Base-by-base conservation (phyloP, 37 sponge, comb jelly and placozoan genomes). In the Axinella damicornis region DNA sequence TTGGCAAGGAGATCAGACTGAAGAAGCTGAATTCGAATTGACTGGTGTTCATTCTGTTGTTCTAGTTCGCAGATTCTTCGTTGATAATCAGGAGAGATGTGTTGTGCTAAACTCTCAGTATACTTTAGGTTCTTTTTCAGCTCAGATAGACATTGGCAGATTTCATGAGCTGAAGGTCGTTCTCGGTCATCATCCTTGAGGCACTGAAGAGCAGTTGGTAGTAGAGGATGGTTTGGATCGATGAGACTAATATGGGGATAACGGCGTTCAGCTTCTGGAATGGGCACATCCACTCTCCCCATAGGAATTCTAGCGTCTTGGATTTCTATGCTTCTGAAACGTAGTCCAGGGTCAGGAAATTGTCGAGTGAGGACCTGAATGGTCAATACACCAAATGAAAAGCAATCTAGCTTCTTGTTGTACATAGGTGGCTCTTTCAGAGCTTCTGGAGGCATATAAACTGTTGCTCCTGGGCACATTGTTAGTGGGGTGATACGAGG, bases 361-460 rank as follows among this genome's bases (percentile, higher is more conserved):
- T 46, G 30, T 19, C 85, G 56, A 27, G 65, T 84, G 53, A 74
- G 25, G 46, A 85, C 54, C 46, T 85, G 78, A 69, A 85, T 5
- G 2, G 68, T 77, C 24, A 76, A 18, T 6, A 77, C 78, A 55
- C 86, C 86, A 20, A 77, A 54, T 52, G 86, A 85, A 54, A 76
- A 85, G 28, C 57, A 74, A 57, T 85, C 86, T n/a, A 76, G 27
- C 30, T 64, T 85, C 4, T 0, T 25, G 13, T 1, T 77, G 62
- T 76, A 85, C 19, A 19, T 53, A 12, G 72, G 78, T 33, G 78
- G 38, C 27, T n/a, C 64, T 28, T 37, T 5, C 18, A 69, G 31
- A 1, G 63, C 71, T 37, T 85, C 86, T 39, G 86, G 78, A 57
- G 78, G 78, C 86, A 85, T 76, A 71, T 85, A 85, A 2, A 27